Evolutionary conservation across 2,797 vertebrate genomes (phyloP).

Genomic region (Lacerta agilis): DNA sequence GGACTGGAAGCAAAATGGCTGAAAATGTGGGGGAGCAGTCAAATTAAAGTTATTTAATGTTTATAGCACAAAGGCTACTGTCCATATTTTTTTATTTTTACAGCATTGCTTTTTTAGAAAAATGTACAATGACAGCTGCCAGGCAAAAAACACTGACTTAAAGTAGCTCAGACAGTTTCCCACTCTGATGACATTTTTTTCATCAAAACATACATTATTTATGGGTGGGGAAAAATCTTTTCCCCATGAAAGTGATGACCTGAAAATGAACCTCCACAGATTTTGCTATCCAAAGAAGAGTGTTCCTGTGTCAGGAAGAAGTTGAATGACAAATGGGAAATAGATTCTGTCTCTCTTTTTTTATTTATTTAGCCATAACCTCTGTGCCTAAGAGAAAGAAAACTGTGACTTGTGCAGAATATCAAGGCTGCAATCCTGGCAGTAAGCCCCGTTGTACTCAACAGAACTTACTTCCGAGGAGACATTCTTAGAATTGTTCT

Average conservation of each 20-base stretch:
- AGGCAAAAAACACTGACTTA: conserved; percentile 18
- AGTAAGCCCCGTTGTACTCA: not conserved
- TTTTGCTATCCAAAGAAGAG: conserved; percentile 15
- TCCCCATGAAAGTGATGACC: conserved; percentile 23
- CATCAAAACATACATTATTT: conserved; percentile 49
- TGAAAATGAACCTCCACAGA: conserved; percentile 28
- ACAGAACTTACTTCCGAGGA: not conserved
- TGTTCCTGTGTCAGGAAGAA: conserved; percentile 27
- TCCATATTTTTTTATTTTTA: conserved; percentile 17
- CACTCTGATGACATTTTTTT: conserved; percentile 7
- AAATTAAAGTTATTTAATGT: conserved; percentile 19
- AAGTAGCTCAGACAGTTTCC: conserved; percentile 33
- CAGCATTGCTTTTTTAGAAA: conserved; percentile 21
- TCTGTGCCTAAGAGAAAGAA: not conserved
- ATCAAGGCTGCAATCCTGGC: not conserved
- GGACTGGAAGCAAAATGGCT: not conserved
- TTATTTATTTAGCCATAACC: not conserved
- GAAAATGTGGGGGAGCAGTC: not conserved
- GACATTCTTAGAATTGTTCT: not conserved
- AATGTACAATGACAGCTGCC: conserved; percentile 47
- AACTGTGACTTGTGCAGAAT: not conserved
- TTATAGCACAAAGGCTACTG: conserved; percentile 9
- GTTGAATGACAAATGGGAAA: conserved; percentile 8
- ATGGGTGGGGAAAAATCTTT: not conserved
- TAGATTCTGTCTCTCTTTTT: no score